These are phyloP conservation scores for Pteronura brasiliensis DNA, from an alignment of 2,113 vertebrate genomes.

Conservation along the genomic window DNA sequence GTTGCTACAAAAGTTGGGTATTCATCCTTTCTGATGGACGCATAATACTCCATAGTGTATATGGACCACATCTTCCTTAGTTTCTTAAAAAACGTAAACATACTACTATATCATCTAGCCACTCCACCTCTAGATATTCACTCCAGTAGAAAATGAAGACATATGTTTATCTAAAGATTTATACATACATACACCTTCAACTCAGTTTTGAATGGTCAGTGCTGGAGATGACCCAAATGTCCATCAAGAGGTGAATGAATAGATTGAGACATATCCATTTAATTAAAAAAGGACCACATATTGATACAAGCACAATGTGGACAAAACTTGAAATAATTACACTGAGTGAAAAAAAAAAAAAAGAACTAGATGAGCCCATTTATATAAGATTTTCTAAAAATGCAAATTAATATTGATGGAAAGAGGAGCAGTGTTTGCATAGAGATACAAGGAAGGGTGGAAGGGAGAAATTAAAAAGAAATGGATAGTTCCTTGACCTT, in stretches of 20 bases:
- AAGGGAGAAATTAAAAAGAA: not conserved
- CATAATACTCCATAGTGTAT: too few relatives aligned
- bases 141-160: not conserved
- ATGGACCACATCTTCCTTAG: too few relatives aligned
- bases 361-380: not conserved
- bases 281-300: not conserved
- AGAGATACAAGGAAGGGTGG: fast-evolving
- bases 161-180: not conserved
- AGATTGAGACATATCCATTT: not conserved
- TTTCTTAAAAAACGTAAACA: not conserved
- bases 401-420: not conserved
- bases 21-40: too few relatives aligned
- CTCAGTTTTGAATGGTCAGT: not conserved
- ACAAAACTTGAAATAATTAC: not conserved
- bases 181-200: not conserved
- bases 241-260: not conserved
- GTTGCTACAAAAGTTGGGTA: too few relatives aligned
- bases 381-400: not conserved
- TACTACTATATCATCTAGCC: not conserved
- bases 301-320: not conserved
- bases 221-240: not conserved
- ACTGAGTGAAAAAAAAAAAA: not conserved
- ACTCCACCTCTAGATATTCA: not conserved
- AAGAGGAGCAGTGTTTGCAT: not conserved
- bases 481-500: not conserved